Base-by-base conservation (phyloP, 2,797 vertebrate species). In the Anabacerthia variegaticeps region DNA sequence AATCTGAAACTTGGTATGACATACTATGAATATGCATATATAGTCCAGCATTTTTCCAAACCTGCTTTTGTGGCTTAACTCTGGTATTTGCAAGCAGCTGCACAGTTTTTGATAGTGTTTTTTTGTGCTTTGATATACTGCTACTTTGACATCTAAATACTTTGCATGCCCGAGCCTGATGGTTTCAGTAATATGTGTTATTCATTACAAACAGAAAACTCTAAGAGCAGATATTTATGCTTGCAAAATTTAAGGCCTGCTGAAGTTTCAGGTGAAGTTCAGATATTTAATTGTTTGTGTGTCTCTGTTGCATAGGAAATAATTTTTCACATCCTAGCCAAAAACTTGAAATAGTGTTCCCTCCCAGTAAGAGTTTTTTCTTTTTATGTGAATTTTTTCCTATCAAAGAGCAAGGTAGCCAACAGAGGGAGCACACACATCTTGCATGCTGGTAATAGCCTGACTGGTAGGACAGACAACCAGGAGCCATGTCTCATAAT, bases 361-460 rank as follows among this genome's bases (percentile, higher is more conserved):
- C 5, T 93, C 39, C 3, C 13, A 37, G 18, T 59, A 55, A 69
- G 20, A 28, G 6, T 52, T 63, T 73, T 88, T 58, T 21, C 18
- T 49, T 61, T 63, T 49, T 28, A 36, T 34, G 46, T 88, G 80
- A 75, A 14, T 71, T 51, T 65, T 80, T 66, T 67, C 17, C 44
- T 85, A 48, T 72, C 12, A 36, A 79, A 94, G 37, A 94, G 52
- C 44, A 61, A 78, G 65, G 55, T 36, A 86, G 56, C 78, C 81
- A 79, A 91, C 49, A 95, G 59, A 95, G 80, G 83, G 43, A 91
- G 92, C 86, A 96, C 89, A 96, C 85, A 94, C 87, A 14, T 85
- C 36, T 82, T 62, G 15, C 26, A 14, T 66, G 52, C 48, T 59
- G 28, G 36, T 78, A 52, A 30, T 43, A 94, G 54, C n/a, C 54